Evolutionary conservation across 2,797 vertebrate genomes (phyloP).

Genomic region (Neostethus bicornis): DNA sequence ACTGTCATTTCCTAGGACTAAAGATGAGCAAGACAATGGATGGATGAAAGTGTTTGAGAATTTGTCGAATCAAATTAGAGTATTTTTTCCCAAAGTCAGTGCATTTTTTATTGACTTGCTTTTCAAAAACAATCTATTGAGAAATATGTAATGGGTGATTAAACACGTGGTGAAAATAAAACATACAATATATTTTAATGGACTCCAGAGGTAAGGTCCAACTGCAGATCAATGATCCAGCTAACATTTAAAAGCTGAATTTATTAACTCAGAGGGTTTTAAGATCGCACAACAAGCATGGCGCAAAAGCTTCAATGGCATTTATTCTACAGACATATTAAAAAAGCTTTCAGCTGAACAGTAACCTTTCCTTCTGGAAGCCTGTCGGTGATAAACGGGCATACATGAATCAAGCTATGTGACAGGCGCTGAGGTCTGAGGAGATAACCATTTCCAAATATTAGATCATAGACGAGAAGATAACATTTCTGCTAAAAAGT

Average conservation of each 20-base stretch:
- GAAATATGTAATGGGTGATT: constrained; percentile 48
- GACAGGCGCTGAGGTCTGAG: constrained; percentile 4
- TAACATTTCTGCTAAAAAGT: constrained; percentile 5
- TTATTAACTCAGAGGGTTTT: constrained; percentile 18
- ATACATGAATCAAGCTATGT: constrained; percentile 23
- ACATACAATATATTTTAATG: background rate
- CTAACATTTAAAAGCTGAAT: constrained; percentile 33
- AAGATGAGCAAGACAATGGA: too few species aligned
- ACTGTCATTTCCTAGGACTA: too few species aligned
- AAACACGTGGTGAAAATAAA: background rate
- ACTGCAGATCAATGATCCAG: constrained; percentile 13
- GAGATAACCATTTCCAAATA: constrained; percentile 22
- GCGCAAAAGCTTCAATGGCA: constrained; percentile 3
- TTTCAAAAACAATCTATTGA: constrained; percentile 42
- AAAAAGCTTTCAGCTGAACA: constrained; percentile 43
- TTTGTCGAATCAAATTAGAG: too few species aligned
- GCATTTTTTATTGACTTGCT: constrained; percentile 49
- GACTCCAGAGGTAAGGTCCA: background rate
- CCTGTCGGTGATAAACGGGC: constrained; percentile 34
- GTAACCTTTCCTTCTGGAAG: constrained; percentile 40
- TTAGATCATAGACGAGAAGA: constrained; percentile 25
- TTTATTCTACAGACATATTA: constrained; percentile 31
- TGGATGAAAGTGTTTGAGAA: too few species aligned
- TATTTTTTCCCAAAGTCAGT: too few species aligned
- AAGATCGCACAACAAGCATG: constrained; percentile 16